Evolutionary conservation across 2,888 invertebrate species (phyloP).

Genomic region (Polydrusus pterygomalis): DNA sequence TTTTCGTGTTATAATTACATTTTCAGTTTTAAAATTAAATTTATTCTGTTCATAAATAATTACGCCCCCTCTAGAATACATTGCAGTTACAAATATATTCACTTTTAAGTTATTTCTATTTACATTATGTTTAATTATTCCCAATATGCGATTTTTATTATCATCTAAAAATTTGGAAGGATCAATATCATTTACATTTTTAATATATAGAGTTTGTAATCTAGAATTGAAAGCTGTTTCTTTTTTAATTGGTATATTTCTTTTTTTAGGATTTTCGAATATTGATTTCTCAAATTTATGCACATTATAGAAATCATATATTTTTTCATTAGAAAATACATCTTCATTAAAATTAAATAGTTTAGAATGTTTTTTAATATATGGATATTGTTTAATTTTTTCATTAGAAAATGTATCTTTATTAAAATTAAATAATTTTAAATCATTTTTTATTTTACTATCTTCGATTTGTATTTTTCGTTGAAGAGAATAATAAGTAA

Average conservation of each 20-base stretch:
- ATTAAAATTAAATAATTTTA: neutral
- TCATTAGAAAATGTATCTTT: neutral
- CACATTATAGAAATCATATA: neutral
- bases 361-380: conserved; percentile 1
- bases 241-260: neutral
- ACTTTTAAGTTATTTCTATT: neutral
- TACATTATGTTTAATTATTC: neutral
- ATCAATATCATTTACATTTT: neutral
- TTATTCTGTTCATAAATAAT: neutral
- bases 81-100: neutral
- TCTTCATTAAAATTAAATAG: neutral
- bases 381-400: conserved; percentile 1
- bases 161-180: neutral
- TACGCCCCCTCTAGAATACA: neutral
- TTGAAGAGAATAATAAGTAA: neutral
- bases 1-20: neutral
- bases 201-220: neutral
- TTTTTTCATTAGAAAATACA: neutral
- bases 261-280: neutral
- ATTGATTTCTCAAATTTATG: neutral
- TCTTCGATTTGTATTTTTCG: neutral
- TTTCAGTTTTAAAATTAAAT: neutral
- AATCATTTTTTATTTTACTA: conserved; percentile 1
- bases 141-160: neutral
- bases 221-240: neutral